Percentiles rank a stretch among this genome's conserved stretches.
phyloP scores from a whole-genome alignment of 1,140 invertebrate species.

The Drosophila athabasca region DNA sequence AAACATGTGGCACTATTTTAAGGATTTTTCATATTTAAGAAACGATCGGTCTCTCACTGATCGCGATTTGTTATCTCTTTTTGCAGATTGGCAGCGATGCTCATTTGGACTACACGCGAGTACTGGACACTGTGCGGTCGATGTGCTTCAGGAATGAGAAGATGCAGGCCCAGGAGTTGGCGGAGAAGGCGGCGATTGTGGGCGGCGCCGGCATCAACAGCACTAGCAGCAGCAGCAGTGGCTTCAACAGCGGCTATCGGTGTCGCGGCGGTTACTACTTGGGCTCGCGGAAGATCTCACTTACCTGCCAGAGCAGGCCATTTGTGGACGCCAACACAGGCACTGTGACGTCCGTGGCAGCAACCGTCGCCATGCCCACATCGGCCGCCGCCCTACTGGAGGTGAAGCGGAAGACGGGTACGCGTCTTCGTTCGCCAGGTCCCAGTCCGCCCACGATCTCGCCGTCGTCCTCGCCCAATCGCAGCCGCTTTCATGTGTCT shows the following conservation, averaged over 20 bases:
- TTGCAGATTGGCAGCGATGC: slow-evolving; percentile 80
- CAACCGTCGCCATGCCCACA: slow-evolving; percentile 65
- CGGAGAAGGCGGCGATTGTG: slow-evolving; percentile 80
- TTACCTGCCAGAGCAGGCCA: slow-evolving; percentile 84
- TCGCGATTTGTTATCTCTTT: not conserved
- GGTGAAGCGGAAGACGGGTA: slow-evolving; percentile 84
- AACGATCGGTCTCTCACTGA: not conserved
- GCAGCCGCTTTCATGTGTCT: slow-evolving; percentile 86
- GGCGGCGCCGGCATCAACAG: slow-evolving; percentile 53
- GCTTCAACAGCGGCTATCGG: slow-evolving; percentile 42
- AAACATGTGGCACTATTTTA: not conserved
- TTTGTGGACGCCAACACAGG: slow-evolving; percentile 67
- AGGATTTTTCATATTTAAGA: too few species aligned
- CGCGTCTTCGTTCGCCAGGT: slow-evolving; percentile 87
- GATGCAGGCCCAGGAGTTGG: slow-evolving; percentile 71
- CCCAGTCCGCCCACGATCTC: slow-evolving; percentile 89
- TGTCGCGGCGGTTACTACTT: slow-evolving; percentile 84
- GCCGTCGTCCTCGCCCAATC: slow-evolving; percentile 88
- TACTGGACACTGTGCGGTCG: slow-evolving; percentile 85
- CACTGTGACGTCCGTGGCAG: slow-evolving; percentile 61
- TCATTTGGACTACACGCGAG: slow-evolving; percentile 84
- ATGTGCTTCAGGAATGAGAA: slow-evolving; percentile 85
- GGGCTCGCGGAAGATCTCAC: slow-evolving; percentile 87
- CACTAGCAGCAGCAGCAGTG: slow-evolving; percentile 11
- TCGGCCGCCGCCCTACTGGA: slow-evolving; percentile 76